These are phyloP conservation scores for Rhamnusium bicolor DNA, from an alignment of 2,888 invertebrate species.

Conservation along the genomic window DNA sequence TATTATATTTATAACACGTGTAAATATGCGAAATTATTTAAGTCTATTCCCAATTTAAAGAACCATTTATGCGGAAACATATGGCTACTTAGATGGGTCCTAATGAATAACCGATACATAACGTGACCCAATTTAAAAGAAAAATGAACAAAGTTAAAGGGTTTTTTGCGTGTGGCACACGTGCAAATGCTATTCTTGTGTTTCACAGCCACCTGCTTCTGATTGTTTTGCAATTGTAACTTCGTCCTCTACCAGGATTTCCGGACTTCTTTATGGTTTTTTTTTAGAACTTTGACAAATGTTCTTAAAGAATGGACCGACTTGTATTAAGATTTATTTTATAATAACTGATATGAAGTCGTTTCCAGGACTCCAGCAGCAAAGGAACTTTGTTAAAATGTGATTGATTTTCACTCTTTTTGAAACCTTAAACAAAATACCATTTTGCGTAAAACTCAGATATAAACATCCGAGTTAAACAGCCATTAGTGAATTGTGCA, in stretches of 20 bases:
- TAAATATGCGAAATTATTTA: too few species aligned
- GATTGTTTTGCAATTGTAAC: slow-evolving; percentile 66
- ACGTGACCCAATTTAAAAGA: slow-evolving; percentile 45
- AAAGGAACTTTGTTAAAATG: not conserved
- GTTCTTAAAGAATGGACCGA: slow-evolving; percentile 37
- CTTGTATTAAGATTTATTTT: not conserved
- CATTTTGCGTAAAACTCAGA: too few species aligned
- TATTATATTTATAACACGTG: too few species aligned
- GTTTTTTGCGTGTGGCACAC: slow-evolving; percentile 58
- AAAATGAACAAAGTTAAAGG: slow-evolving; percentile 51
- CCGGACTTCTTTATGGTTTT: slow-evolving; percentile 37
- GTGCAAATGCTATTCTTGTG: slow-evolving; percentile 64
- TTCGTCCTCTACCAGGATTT: slow-evolving; percentile 50
- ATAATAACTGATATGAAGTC: not conserved
- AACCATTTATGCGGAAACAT: too few species aligned
- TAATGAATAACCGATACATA: slow-evolving; percentile 38
- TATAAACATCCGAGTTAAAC: too few species aligned
- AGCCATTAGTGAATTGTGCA: too few species aligned
- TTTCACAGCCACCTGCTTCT: slow-evolving; percentile 65
- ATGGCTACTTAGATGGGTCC: slow-evolving; percentile 18
- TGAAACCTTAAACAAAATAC: too few species aligned
- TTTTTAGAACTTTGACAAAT: slow-evolving; percentile 56
- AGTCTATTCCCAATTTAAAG: too few species aligned
- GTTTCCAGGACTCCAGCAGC: not conserved
- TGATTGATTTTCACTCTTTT: too few species aligned